Conservation (phyloP, 1,140 invertebrate species). For the Anthonomus grandis region DNA sequence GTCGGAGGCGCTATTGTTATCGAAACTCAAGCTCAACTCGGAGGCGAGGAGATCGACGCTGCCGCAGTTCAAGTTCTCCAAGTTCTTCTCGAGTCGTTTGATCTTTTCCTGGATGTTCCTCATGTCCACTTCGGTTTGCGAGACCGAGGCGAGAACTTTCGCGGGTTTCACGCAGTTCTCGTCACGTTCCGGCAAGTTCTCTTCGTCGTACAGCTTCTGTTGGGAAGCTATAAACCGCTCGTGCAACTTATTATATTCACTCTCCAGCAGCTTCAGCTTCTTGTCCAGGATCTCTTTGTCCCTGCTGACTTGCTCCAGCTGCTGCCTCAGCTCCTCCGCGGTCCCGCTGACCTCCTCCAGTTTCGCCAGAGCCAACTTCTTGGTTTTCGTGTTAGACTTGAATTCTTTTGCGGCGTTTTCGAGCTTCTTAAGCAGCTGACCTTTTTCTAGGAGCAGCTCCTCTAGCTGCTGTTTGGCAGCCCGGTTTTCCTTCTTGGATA, state of each 20-base stretch:
- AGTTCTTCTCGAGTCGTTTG: conserved; percentile 29
- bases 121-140: conserved; percentile 32
- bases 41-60: no score
- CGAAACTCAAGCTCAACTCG: no score
- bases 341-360: conserved; percentile 31
- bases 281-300: conserved; percentile 36
- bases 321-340: conserved; percentile 28
- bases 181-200: conserved; percentile 28
- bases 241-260: conserved; percentile 36
- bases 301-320: conserved; percentile 30
- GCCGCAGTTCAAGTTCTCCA: conserved; percentile 24
- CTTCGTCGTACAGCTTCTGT: conserved; percentile 15
- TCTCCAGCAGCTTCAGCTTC: conserved; percentile 32
- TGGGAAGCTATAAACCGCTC: conserved; percentile 29
- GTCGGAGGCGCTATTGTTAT: no score
- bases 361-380: conserved; percentile 35
- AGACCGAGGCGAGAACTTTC: conserved; percentile 21
- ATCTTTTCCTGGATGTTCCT: conserved; percentile 32
- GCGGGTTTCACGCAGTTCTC: no score
- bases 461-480: conserved; percentile 36
- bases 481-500: conserved; percentile 35
- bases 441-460: conserved; percentile 35
- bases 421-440: conserved; percentile 22
- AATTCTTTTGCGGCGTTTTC: conserved; percentile 38
- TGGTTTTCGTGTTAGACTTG: conserved; percentile 34